These are phyloP conservation scores for Chouioia cunea DNA, from an alignment of 2,888 invertebrate genomes.

Conservation along the genomic window DNA sequence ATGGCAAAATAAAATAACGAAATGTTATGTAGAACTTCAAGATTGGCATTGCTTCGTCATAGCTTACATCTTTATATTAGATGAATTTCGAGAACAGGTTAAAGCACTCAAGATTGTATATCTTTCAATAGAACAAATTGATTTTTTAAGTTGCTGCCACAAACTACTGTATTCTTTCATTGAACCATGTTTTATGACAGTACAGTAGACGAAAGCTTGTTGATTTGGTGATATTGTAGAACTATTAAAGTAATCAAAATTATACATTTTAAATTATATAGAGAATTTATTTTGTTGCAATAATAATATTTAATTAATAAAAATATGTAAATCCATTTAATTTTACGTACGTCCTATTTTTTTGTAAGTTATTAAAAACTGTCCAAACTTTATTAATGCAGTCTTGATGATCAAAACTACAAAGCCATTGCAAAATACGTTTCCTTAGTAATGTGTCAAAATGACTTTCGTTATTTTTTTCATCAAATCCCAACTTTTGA, in stretches of 20 bases:
- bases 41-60: too few species aligned
- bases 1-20: too few species aligned
- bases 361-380: conserved; percentile 13
- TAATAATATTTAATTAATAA: too few species aligned
- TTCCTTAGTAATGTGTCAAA: conserved; percentile 73
- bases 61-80: conserved; percentile 70
- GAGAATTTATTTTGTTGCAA: too few species aligned
- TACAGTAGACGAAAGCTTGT: conserved; percentile 80
- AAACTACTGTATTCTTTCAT: conserved; percentile 82
- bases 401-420: conserved; percentile 48
- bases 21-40: too few species aligned
- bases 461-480: conserved; percentile 75
- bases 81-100: conserved; percentile 76
- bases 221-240: conserved; percentile 80
- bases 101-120: conserved; percentile 75
- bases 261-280: too few species aligned
- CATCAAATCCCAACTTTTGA: conserved; percentile 72
- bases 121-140: conserved; percentile 79
- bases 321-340: too few species aligned
- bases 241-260: not conserved
- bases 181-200: conserved; percentile 76
- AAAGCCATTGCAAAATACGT: conserved; percentile 55
- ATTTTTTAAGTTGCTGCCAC: conserved; percentile 75
- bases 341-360: conserved; percentile 5
- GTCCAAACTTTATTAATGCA: conserved; percentile 45